phyloP scores from a whole-genome alignment of 1,140 invertebrate species.

The Trinorchestia longiramus region DNA sequence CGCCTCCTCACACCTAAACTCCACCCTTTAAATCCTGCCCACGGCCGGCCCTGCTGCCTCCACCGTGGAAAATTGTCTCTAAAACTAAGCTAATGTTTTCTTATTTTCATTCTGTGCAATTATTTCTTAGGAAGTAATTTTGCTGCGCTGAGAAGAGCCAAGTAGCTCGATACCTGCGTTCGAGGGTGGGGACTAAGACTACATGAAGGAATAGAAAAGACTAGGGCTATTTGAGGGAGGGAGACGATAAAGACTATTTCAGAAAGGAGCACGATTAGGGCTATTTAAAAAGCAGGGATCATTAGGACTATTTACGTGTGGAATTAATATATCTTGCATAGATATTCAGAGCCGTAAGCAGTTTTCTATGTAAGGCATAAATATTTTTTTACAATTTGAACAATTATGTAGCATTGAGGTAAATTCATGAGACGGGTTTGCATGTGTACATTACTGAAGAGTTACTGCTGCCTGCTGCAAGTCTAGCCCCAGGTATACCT shows the following conservation, averaged over 20 bases:
- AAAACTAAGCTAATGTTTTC: neutral
- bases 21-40: neutral
- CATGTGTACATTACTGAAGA: no score
- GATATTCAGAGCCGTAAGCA: neutral
- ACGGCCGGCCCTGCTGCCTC: no score
- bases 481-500: no score
- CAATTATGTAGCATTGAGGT: no score
- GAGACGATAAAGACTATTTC: no score
- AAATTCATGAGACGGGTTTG: no score
- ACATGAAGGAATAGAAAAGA: neutral
- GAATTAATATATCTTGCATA: neutral
- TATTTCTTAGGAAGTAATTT: neutral
- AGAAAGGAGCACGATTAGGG: no score
- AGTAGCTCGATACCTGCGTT: neutral
- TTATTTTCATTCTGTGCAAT: neutral
- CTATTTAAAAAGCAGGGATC: neutral
- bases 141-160: no score
- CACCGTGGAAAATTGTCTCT: neutral
- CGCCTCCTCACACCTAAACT: no score
- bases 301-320: neutral
- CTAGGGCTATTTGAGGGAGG: neutral
- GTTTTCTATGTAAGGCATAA: neutral
- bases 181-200: neutral
- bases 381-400: neutral
- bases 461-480: no score